These are phyloP conservation scores for Coregonus clupeaformis DNA, from an alignment of 2,113 vertebrate species.

Conservation along the genomic window DNA sequence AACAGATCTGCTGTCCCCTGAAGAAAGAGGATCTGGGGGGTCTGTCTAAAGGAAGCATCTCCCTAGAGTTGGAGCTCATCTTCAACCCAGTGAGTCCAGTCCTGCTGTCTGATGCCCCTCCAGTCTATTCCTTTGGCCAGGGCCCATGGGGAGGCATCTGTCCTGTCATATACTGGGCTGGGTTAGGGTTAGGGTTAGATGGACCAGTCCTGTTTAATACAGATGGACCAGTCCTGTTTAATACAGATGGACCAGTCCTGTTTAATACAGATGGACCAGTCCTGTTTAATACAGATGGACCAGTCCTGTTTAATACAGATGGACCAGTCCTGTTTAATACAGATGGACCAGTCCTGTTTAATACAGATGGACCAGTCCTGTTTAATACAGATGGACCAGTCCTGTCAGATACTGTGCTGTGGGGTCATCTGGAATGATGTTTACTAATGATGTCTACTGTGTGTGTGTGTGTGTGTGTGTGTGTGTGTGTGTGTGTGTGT, in stretches of 20 bases:
- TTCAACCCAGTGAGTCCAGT: conserved; percentile 89
- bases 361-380: too few relatives aligned
- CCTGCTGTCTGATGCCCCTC: too few relatives aligned
- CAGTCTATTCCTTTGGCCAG: too few relatives aligned
- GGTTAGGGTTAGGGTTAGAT: too few relatives aligned
- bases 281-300: conserved; percentile 20
- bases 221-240: conserved; percentile 5
- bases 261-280: conserved; percentile 13
- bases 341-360: conserved; percentile 7
- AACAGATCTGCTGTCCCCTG: conserved; percentile 77
- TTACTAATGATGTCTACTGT: too few relatives aligned
- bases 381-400: conserved; percentile 19
- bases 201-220: too few relatives aligned
- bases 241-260: conserved; percentile 19
- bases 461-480: too few relatives aligned
- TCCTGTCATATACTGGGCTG: too few relatives aligned
- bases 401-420: neutral
- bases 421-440: conserved; percentile 15
- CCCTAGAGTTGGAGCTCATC: conserved; percentile 90
- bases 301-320: conserved; percentile 19
- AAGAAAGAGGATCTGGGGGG: conserved; percentile 91
- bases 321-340: conserved; percentile 12
- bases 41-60: conserved; percentile 86
- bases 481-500: too few relatives aligned
- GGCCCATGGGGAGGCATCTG: too few relatives aligned